These are phyloP conservation scores for Nothura maculosa DNA, from an alignment of 2,797 vertebrate species.

Conservation along the genomic window DNA sequence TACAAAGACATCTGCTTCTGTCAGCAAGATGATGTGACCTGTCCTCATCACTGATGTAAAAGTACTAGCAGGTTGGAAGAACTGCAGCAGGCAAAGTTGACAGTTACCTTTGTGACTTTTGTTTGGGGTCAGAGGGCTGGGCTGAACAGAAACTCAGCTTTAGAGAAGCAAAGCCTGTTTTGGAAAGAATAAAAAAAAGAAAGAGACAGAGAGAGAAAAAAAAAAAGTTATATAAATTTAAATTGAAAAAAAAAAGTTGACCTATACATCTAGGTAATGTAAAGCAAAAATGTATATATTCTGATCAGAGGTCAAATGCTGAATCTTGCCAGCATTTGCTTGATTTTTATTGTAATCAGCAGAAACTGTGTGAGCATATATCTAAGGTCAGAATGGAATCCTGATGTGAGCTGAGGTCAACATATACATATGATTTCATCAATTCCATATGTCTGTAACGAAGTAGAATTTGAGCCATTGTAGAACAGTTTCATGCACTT, in stretches of 20 bases:
- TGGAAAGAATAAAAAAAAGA: not conserved
- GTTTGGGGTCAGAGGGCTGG: not conserved
- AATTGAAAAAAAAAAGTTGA: not conserved
- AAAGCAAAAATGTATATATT: not conserved
- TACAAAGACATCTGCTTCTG: conserved; percentile 4
- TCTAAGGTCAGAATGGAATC: not conserved
- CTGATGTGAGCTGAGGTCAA: not conserved
- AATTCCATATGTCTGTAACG: not conserved
- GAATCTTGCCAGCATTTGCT: not conserved
- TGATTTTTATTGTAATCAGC: not conserved
- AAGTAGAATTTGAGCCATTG: not conserved
- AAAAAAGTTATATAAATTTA: not conserved
- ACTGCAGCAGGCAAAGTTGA: not conserved
- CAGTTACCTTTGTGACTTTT: not conserved
- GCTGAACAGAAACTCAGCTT: not conserved
- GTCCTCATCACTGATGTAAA: not conserved
- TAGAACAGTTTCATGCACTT: not conserved
- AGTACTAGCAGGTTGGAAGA: not conserved
- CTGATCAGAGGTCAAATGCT: not conserved
- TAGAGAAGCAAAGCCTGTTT: not conserved
- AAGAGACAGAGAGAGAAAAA: not conserved
- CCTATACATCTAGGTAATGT: not conserved
- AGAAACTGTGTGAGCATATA: not conserved
- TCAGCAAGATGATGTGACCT: conserved; percentile 5
- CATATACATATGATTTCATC: not conserved